Conservation (phyloP, 30 jellyfish, hydroid and myxozoan species). For the Pseudorhiza aurosa region DNA sequence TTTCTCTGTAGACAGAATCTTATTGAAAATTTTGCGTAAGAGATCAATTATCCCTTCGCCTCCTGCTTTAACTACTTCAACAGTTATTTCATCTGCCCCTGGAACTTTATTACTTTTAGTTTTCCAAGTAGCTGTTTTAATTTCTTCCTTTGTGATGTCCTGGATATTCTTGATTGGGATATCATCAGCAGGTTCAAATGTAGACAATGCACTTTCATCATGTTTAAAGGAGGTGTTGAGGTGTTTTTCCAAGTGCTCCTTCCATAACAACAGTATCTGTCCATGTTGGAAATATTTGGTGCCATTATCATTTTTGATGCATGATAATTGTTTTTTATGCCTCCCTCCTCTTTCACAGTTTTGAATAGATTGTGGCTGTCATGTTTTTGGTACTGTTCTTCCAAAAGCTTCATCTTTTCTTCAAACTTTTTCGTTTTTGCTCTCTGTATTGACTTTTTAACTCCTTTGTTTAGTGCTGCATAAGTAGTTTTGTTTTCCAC, state of each 20-base stretch:
- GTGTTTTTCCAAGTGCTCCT: background rate
- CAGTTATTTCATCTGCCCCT: background rate
- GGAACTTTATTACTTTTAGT: background rate
- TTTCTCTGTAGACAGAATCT: slow-evolving; percentile 5
- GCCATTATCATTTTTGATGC: background rate
- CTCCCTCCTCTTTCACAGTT: slow-evolving; percentile 3
- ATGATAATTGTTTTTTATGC: background rate
- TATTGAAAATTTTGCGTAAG: slow-evolving; percentile 2
- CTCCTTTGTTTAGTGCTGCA: background rate
- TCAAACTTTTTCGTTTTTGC: slow-evolving; percentile 1
- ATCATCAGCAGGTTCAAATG: background rate
- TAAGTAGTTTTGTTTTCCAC: background rate
- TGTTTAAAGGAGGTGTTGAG: background rate
- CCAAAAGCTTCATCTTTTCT: background rate
- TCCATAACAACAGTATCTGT: background rate
- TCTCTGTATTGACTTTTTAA: background rate
- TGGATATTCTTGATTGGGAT: background rate
- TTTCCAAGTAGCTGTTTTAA: background rate
- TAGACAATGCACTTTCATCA: background rate
- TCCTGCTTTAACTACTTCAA: background rate
- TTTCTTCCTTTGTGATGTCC: slow-evolving; percentile 1
- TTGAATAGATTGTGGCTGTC: slow-evolving; percentile 19
- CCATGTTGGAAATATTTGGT: background rate
- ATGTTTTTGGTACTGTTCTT: background rate
- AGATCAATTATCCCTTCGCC: background rate